Base-by-base conservation (phyloP, 2,113 vertebrate genomes). In the Polyodon spathula region DNA sequence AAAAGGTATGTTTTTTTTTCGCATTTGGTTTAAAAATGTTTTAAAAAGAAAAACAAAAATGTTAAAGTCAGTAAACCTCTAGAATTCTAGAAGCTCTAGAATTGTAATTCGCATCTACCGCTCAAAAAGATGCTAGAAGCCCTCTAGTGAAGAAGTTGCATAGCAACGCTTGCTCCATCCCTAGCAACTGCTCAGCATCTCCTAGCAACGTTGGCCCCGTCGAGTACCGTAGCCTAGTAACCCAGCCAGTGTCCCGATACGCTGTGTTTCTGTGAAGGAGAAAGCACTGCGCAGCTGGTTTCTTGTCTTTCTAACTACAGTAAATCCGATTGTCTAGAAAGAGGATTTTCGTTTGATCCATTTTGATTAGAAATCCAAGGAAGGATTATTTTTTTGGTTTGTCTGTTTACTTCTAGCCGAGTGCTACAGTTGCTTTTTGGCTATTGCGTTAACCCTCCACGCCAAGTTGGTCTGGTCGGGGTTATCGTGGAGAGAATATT, bases 171-270 rank as follows among this genome's bases (percentile, higher is more conserved):
- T 27, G 3, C n/a, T 2, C 11, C 40, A 6, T 15, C 61, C 76
- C 54, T 85, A 73, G 80, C 79, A 82, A 86, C 83, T 61, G 2
- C 63, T 60, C 15, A 0, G 83, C 85, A 85, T 86, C 78, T 68
- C 74, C 44, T 83, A 63, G 85, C 81, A 86, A 86, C 89, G 0
- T 0, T 62, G 7, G 55, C 58, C 56, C 67, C 65, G 66, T 15
- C 64, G 72, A 73, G 63, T 37, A 73, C 66, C 70, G 80, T 78
- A 54, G 81, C 74, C 14, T 54, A 69, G 81, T 70, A 67, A 86
- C 83, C 17, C 15, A 8, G 64, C 42, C 53, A 70, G 68, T 71
- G 70, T 78, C 72, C 59, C 53, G 59, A 61, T 59, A 54, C 17
- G 17, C 42, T 60, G 58, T 37, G 63, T 59, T 57, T 15, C 65